Evolutionary conservation across 2,888 invertebrate genomes (phyloP), one percentile per base, ranked within the genome.

Genomic region (Melieria picta): DNA sequence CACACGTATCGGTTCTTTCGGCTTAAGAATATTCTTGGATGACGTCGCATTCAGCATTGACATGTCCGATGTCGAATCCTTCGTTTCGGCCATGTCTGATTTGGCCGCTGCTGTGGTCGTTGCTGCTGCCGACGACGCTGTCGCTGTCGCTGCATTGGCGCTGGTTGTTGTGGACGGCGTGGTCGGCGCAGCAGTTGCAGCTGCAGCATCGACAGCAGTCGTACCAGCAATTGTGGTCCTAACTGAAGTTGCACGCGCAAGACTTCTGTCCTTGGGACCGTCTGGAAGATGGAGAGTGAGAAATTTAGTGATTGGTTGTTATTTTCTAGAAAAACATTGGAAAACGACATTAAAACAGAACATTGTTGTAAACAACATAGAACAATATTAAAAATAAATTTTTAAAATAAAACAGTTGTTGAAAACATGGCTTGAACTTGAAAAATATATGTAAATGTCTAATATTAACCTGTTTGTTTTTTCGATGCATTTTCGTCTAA

Each of bases 1-100:
- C 84, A 99, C 96, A 83, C 95, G 92, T 84, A 95, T 93, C 80
- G 93, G 91, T 81, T 91, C 91, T 88, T 91, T 91, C 0, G 77
- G 75, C 69, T 81, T 82, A 4, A 81, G 75, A 66, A 78, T 65
- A 42, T 82, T 81, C 73, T 83, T 83, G 55, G 80, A 75, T 3
- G 71, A 16, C n/a, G 50, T 48, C 7, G 68, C 16, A 47, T 47
- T 67, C 30, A 62, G 55, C n/a, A 52, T 61, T 16, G 70, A 64
- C 47, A 73, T 65, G 16, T 67, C 50, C 0, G 72, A 16, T 5
- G 30, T 5, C 9, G 63, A 46, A 62, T 76, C 77, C 11, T 73
- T 73, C 1, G 72, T 60, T n/a, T 76, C 74, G 10, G 13, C 48
- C 2, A 30, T 30, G 9, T 58, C 16, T 11, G 65, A 30, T 30